Base-by-base conservation (phyloP, 2,113 vertebrate genomes). In the Montifringilla adamsi region DNA sequence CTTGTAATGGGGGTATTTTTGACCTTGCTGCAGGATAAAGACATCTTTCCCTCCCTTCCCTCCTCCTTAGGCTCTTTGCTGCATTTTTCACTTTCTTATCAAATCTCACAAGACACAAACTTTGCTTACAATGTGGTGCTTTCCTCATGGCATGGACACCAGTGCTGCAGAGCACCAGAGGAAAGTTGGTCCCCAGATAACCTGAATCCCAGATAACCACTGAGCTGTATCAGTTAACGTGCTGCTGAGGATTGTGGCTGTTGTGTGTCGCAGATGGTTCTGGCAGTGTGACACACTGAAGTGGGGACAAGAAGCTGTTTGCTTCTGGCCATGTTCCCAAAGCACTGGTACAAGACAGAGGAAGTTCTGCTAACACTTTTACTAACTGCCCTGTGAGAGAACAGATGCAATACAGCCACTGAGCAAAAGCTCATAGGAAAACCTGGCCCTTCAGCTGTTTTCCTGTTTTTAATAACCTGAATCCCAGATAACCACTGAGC, bases 111-210 rank as follows among this genome's bases (percentile, higher is more conserved):
- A 24, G 33, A 43, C 10, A 2, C 4, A 67, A 53, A 44, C 37
- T 39, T 60, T 33, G 19, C 15, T 63, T 63, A 30, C 13, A 7
- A 5, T 3, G 0, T 15, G 7, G 2, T 19, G 35, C 12, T 19
- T 44, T 62, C 17, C 15, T 83, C 43, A 10, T 19, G 59, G 41
- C 5, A 1, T 5, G n/a, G n/a, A 19, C 17, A 47, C 10, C 3
- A 2, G 31, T 10, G 33, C n/a, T 30, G 6, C 10, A 44, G 39
- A 68, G 28, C 78, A 76, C n/a, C 13, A 27, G 19, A 24, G 16
- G 33, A 24, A n/a, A 7, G 21, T 6, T 67, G 17, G 16, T 23
- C 14, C 56, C 39, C 1, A 0, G 13, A 2, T 6, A 16, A 64
- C 24, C 8, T 11, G 47, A 43, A 43, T 31, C 37, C 41, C 33